Evolutionary conservation across 2,888 invertebrate genomes (phyloP), one percentile per base, ranked within the genome.

Genomic region (Eudasyphora cyanicolor): DNA sequence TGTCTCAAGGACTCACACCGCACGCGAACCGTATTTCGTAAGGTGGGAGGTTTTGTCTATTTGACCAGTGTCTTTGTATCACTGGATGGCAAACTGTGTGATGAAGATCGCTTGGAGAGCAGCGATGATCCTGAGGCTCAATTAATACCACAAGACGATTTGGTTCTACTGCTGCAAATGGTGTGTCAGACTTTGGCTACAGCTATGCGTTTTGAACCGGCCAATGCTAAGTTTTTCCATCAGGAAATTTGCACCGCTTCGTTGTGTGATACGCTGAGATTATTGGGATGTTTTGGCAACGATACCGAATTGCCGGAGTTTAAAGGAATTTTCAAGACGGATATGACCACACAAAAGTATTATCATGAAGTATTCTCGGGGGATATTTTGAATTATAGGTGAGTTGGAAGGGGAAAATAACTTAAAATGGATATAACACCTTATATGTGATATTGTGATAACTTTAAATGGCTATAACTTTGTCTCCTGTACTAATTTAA

Each of bases 191-290:
- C 98, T 0, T 95, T 99, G 86, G 97, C 98, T 82, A 97, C 98
- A 0, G 98, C 99, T 1, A 99, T 99, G 99, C 94, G 99, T 87
- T 99, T 98, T 91, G 99, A 99, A 92, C 99, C 99, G 1, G 99
- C 99, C 0, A 99, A 99, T 92, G 99, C 99, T 0, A 98, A 98
- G 91, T 98, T 98, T 93, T 99, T 99, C 93, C 96, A 98, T 90
- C 96, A 97, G 86, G 99, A 99, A 94, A 97, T 99, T 85, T 98
- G 98, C 88, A 96, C 96, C 92, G 97, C 98, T 54, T 98, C 97
- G 87, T 93, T 99, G 24, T 98, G 98, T 89, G 98, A 99, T 90
- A 98, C 99, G 0, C 93, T 99, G 69, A 94, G 98, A 19, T 93
- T 98, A 54, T 93, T 99, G 69, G 99, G 99, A 4, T 99, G 99